phyloP scores from a whole-genome alignment of 1,140 invertebrate species.

The Gryon sp. region DNA sequence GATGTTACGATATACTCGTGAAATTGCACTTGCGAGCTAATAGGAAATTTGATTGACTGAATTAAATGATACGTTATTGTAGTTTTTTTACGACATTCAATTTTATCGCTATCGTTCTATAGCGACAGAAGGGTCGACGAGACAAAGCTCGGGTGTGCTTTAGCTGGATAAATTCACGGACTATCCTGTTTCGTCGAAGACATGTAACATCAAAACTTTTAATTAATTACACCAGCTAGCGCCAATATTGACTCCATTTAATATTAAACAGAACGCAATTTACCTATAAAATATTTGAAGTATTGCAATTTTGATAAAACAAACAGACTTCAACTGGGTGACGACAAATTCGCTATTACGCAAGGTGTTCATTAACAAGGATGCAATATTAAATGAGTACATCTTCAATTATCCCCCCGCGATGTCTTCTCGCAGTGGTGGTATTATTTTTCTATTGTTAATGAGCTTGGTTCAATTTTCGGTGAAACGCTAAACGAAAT shows the following conservation, averaged over 20 bases:
- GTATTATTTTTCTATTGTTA: slow-evolving; percentile 60
- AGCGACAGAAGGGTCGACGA: neutral
- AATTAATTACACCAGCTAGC: neutral
- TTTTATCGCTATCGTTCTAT: too few relatives aligned
- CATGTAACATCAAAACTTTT: slow-evolving; percentile 52
- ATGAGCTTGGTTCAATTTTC: slow-evolving; percentile 63
- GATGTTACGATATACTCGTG: slow-evolving; percentile 71
- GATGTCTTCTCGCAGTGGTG: slow-evolving; percentile 24
- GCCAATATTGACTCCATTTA: too few relatives aligned
- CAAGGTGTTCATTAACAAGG: neutral
- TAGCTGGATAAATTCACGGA: too few relatives aligned
- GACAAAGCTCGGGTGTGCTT: too few relatives aligned
- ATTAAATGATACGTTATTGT: slow-evolving; percentile 78
- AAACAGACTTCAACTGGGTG: too few relatives aligned
- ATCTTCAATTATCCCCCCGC: slow-evolving; percentile 24
- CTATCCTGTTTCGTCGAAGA: slow-evolving; percentile 19
- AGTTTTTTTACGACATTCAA: slow-evolving; percentile 63
- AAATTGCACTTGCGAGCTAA: slow-evolving; percentile 77
- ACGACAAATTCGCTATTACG: neutral
- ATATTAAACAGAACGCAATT: neutral
- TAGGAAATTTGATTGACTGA: slow-evolving; percentile 80
- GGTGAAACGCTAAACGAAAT: slow-evolving; percentile 54
- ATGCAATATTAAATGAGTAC: slow-evolving; percentile 30
- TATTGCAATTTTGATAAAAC: neutral
- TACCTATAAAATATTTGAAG: too few relatives aligned